A percentile compares a stretch with the other conserved stretches of the same genome.
Evolutionary conservation across 2,888 invertebrate genomes (phyloP).

Genomic region (Oeneis ivallda): DNA sequence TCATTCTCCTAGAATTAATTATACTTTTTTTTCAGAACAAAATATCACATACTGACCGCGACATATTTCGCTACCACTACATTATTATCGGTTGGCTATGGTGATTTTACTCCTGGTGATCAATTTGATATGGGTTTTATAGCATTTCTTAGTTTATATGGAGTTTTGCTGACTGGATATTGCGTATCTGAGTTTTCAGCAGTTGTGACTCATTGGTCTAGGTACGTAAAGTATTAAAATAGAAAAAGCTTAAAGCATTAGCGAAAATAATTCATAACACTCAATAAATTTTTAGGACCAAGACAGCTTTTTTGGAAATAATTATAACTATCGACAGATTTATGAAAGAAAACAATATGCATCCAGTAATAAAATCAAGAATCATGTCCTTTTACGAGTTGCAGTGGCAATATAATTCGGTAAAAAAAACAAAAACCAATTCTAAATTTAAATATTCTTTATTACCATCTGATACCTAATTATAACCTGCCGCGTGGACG

Average conservation of each 20-base stretch:
- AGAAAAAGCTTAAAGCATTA: too few species aligned
- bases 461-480: too few species aligned
- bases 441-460: background rate
- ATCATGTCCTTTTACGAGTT: conserved; percentile 77
- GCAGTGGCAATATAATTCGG: conserved; percentile 70
- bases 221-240: conserved; percentile 48
- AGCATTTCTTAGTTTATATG: conserved; percentile 72
- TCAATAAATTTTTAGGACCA: conserved; percentile 54
- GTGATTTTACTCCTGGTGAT: conserved; percentile 73
- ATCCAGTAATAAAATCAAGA: conserved; percentile 66
- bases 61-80: conserved; percentile 73
- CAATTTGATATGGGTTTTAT: conserved; percentile 69
- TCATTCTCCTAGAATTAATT: conserved; percentile 22
- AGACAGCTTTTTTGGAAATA: conserved; percentile 75
- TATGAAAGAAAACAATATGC: conserved; percentile 76
- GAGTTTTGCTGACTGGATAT: conserved; percentile 73
- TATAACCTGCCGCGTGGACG: too few species aligned
- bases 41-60: conserved; percentile 63
- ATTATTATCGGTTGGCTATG: conserved; percentile 71
- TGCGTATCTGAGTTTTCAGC: conserved; percentile 78
- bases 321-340: conserved; percentile 75
- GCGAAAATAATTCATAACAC: background rate
- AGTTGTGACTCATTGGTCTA: conserved; percentile 72
- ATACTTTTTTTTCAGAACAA: conserved; percentile 50
- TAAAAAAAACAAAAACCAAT: background rate